Conservation (phyloP, 2,113 vertebrate species). For the Hystrix brachyura region DNA sequence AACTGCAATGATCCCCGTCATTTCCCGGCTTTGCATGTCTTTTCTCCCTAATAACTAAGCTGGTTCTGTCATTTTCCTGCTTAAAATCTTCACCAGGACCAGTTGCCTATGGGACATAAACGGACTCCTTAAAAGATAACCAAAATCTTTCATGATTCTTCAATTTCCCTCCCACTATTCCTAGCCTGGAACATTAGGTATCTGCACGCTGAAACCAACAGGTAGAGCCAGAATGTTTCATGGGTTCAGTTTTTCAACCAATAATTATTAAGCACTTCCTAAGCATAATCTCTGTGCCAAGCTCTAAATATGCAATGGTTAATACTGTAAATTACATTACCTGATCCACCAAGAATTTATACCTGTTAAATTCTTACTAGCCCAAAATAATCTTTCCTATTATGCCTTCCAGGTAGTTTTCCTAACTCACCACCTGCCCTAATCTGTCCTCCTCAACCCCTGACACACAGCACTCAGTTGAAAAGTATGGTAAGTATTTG, state of each 20-base stretch:
- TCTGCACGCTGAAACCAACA: not conserved
- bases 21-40: not conserved
- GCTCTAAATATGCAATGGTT: not conserved
- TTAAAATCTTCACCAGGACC: not conserved
- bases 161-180: not conserved
- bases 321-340: not conserved
- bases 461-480: not conserved
- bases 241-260: not conserved
- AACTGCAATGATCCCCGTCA: not conserved
- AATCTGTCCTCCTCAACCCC: not conserved
- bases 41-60: not conserved
- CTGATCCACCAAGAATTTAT: not conserved
- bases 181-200: not conserved
- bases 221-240: not conserved
- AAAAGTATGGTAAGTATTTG: not conserved
- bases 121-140: not conserved
- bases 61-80: not conserved
- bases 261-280: not conserved
- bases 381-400: not conserved
- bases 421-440: not conserved
- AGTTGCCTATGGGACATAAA: not conserved
- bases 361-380: not conserved
- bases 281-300: not conserved
- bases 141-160: conserved; percentile 13
- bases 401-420: not conserved